Conservation (phyloP, 1,140 invertebrate species). For the Teleogryllus occipitalis region DNA sequence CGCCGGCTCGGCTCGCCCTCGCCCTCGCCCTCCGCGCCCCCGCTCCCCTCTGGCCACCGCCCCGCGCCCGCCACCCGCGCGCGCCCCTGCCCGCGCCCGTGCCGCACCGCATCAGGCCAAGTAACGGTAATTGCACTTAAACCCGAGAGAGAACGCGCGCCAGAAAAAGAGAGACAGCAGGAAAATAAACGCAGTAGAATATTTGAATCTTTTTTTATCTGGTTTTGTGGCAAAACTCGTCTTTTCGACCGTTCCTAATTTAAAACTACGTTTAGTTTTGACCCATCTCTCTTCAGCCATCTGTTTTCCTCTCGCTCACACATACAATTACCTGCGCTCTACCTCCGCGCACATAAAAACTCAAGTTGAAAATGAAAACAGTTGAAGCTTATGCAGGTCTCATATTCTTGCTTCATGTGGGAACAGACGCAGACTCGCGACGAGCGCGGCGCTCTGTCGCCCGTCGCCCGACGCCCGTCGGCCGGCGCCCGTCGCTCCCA, state of each 20-base stretch:
- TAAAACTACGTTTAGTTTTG: constrained; percentile 20
- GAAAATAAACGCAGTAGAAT: constrained; percentile 21
- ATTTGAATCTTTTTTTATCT: constrained; percentile 21
- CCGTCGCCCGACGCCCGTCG: background rate
- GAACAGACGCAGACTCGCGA: background rate
- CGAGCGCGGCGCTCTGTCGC: background rate
- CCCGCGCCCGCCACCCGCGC: background rate
- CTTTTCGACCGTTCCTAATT: constrained; percentile 21
- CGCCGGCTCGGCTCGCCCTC: background rate
- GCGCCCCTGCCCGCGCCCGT: background rate
- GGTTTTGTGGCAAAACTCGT: constrained; percentile 21
- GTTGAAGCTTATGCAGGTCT: constrained; percentile 8
- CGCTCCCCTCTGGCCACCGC: background rate
- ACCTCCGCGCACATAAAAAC: background rate
- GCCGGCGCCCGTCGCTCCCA: background rate
- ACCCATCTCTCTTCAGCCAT: constrained; percentile 6
- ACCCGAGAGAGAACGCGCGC: constrained; percentile 9
- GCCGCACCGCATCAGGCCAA: background rate
- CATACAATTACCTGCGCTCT: constrained; percentile 6
- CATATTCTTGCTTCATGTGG: constrained; percentile 10
- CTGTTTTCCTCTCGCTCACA: constrained; percentile 6
- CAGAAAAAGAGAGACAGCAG: constrained; percentile 9
- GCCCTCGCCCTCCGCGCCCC: background rate
- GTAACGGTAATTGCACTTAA: constrained; percentile 19
- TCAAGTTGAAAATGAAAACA: constrained; percentile 10